phyloP scores from a whole-genome alignment of 2,113 vertebrate genomes.

The Holacanthus passer region DNA sequence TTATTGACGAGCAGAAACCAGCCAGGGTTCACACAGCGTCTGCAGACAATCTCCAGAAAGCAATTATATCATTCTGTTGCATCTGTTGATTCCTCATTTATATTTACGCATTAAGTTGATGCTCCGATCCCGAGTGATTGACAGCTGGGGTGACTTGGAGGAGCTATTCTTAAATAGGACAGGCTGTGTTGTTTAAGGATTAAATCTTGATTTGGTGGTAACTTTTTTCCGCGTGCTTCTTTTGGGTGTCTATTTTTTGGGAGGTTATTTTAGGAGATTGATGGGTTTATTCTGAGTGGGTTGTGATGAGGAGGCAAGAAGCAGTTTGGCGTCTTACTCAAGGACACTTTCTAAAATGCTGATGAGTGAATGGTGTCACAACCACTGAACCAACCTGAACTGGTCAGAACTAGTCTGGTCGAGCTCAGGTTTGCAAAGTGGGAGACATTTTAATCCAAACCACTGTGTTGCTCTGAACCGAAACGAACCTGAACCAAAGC shows the following conservation, averaged over 20 bases:
- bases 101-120: constrained; percentile 37
- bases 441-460: too few relatives aligned
- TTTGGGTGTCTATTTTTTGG: not conserved
- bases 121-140: constrained; percentile 2
- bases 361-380: constrained; percentile 9
- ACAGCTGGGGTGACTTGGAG: constrained; percentile 11
- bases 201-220: constrained; percentile 13
- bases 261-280: constrained; percentile 40
- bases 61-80: constrained; percentile 47
- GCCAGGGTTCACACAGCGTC: not conserved
- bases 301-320: constrained; percentile 30
- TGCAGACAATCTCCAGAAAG: constrained; percentile 19
- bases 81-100: constrained; percentile 52
- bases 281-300: not conserved
- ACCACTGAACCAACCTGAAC: not conserved
- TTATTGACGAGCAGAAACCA: not conserved
- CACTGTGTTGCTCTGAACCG: too few relatives aligned
- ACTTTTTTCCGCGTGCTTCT: not conserved
- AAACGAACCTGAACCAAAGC: too few relatives aligned
- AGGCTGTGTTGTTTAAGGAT: constrained; percentile 51
- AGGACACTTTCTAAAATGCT: constrained; percentile 18
- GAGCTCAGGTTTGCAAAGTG: too few relatives aligned
- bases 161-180: constrained; percentile 37
- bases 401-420: too few relatives aligned
- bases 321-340: constrained; percentile 19